These are phyloP conservation scores for Meleagris gallopavo DNA, from an alignment of 2,113 vertebrate genomes.

Conservation along the genomic window DNA sequence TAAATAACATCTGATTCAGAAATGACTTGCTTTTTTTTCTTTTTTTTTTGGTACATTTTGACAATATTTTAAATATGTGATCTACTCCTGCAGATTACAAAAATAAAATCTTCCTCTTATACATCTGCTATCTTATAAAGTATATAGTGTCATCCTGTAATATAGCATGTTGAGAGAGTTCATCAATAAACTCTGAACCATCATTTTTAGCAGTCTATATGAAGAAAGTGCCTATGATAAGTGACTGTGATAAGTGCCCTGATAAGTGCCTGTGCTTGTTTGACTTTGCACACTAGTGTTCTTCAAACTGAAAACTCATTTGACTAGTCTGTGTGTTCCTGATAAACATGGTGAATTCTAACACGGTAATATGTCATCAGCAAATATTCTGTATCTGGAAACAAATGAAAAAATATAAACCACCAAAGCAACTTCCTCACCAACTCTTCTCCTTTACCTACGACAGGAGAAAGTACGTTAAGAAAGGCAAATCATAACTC, in stretches of 20 bases:
- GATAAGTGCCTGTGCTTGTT: neutral
- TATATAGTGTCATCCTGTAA: neutral
- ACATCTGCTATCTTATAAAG: neutral
- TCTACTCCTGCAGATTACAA: neutral
- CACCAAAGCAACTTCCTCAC: neutral
- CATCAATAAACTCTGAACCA: neutral
- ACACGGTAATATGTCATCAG: neutral
- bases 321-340: neutral
- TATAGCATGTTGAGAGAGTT: neutral
- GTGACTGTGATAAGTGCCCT: neutral
- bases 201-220: neutral
- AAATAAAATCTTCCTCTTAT: neutral
- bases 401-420: neutral
- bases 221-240: neutral
- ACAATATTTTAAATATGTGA: neutral
- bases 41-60: neutral
- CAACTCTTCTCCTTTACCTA: neutral
- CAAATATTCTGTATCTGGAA: slow-evolving; percentile 7
- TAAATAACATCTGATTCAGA: neutral
- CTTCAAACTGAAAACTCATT: slow-evolving; percentile 18
- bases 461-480: neutral
- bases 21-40: neutral
- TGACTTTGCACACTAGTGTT: neutral
- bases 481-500: neutral
- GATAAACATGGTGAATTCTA: slow-evolving; percentile 7